Conservation (phyloP, 2,113 vertebrate genomes). For the Antennarius striatus region DNA sequence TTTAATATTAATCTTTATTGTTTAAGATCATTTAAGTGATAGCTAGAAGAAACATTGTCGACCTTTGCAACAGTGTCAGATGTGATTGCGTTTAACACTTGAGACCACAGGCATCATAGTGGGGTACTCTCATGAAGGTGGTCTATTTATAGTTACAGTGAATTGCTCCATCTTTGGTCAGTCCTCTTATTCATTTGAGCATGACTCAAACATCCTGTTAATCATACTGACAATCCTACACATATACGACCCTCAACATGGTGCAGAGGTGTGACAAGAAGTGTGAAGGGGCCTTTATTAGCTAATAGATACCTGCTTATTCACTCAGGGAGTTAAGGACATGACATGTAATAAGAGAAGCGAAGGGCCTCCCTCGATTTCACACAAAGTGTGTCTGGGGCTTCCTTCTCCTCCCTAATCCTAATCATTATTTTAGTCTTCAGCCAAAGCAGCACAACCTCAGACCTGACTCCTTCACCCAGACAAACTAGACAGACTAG, state of each 20-base stretch:
- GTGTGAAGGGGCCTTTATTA: constrained; percentile 45
- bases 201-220: constrained; percentile 30
- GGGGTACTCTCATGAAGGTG: background rate
- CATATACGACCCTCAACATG: constrained; percentile 2
- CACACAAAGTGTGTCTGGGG: constrained; percentile 9
- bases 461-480: no score
- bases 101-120: no score
- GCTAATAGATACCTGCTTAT: constrained; percentile 39
- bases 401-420: constrained; percentile 2
- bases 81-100: background rate
- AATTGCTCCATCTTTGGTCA: constrained; percentile 15
- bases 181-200: background rate
- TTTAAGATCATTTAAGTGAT: no score
- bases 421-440: constrained; percentile 17
- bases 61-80: background rate
- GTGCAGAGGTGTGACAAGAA: constrained; percentile 9
- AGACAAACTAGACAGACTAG: no score
- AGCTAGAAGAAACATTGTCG: no score
- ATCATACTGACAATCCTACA: constrained; percentile 48
- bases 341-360: constrained; percentile 60
- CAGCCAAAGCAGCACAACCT: no score
- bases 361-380: constrained; percentile 25
- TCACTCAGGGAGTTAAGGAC: constrained; percentile 13
- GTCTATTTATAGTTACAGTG: constrained; percentile 22
- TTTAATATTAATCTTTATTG: no score